Base-by-base conservation (phyloP, 1,140 invertebrate genomes). In the Ceratina calcarata region DNA sequence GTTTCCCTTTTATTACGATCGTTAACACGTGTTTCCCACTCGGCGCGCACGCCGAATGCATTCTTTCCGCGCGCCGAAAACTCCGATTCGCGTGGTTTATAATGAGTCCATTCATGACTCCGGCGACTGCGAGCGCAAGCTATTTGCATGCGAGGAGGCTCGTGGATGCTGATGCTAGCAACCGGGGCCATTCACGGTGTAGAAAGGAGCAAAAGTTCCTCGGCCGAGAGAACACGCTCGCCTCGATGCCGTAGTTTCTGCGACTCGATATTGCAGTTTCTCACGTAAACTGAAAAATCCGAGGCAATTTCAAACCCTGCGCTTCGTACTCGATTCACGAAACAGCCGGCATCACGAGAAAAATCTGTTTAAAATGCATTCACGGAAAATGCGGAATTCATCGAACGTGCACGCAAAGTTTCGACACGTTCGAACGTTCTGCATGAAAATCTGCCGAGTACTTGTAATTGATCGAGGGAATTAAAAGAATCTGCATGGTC, bases 91-190 rank as follows among this genome's bases (percentile, higher is more conserved):
- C 55, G 7, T 51, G 37, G 55, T 61, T 69, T 70, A 69, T 51
- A 62, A 77, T 61, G 75, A 61, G 49, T n/a, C 57, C 67, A 62
- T 77, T 77, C 75, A 62, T 69, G 37, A 65, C 45, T 60, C 18
- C 58, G 22, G 7, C 8, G 45, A 51, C 20, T 45, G 27, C 22
- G 10, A 37, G 18, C 45, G 27, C 22, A 10, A 37, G 18, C 45
- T 77, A 61, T 70, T 55, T 8, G 22, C 37, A 24, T 7, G 55
- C 18, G 10, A 49, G 37, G 55, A 68, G 24, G 13, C 49, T 20
- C n/a, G 12, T n/a, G 22, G 13, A 45, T 45, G 66, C 37, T 15
- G 18, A n/a, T 58, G 51, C 32, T n/a, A 24, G 32, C 49, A 20
- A 68, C n/a, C n/a, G 18, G 74, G 55, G 27, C 12, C 18, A n/a